Conservation (phyloP, 2,797 vertebrate species). For the Urophycis tenuis region DNA sequence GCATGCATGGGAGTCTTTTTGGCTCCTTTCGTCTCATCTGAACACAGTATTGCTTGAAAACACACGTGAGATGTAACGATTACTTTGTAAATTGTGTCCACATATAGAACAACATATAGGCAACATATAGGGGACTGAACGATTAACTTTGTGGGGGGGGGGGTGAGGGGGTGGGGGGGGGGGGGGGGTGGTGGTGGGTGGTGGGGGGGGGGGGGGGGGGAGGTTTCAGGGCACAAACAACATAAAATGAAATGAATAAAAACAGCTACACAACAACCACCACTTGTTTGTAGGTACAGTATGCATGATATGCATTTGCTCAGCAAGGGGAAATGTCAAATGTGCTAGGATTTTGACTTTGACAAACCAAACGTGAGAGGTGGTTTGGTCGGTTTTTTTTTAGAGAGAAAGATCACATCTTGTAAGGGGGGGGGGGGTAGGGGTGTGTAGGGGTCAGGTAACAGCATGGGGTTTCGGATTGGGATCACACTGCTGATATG, state of each 20-base stretch:
- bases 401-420: background rate
- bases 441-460: background rate
- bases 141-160: too few species aligned
- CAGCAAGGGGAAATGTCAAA: background rate
- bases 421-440: background rate
- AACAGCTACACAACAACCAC: background rate
- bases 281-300: background rate
- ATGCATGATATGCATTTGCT: background rate
- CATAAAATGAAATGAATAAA: background rate
- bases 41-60: background rate
- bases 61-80: background rate
- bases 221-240: background rate
- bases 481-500: conserved; percentile 18
- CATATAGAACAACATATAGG: too few species aligned
- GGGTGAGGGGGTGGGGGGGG: background rate
- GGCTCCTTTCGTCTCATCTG: background rate
- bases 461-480: conserved; percentile 13
- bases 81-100: background rate
- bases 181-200: too few species aligned
- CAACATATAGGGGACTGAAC: background rate
- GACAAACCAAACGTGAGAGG: background rate
- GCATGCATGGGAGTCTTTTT: background rate
- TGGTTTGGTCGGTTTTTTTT: background rate
- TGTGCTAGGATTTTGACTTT: background rate
- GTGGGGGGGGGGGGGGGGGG: too few species aligned